Evolutionary conservation across 2,888 invertebrate species (phyloP).

Genomic region (Oxystoma pomonae): DNA sequence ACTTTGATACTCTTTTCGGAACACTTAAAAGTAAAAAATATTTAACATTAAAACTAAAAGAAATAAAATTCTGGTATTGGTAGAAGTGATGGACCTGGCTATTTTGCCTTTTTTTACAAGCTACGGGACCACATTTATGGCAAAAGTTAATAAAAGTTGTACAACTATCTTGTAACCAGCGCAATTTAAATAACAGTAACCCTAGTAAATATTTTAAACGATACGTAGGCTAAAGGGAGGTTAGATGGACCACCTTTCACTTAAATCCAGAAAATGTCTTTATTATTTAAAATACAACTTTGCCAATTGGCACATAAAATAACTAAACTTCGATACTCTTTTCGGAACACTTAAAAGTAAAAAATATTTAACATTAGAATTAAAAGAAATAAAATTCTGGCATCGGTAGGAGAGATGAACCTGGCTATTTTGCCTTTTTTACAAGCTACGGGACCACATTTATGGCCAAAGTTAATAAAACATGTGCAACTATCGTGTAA

Average conservation of each 20-base stretch:
- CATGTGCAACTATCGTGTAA: conserved; percentile 23
- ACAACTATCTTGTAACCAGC: too few species aligned
- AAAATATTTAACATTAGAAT: too few species aligned
- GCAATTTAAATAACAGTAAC: too few species aligned
- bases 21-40: too few species aligned
- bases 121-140: not conserved
- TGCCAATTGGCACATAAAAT: not conserved
- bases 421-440: conserved; percentile 2
- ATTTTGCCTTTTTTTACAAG: not conserved
- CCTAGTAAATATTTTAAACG: too few species aligned
- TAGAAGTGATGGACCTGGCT: not conserved
- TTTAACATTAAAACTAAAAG: too few species aligned
- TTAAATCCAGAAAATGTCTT: not conserved
- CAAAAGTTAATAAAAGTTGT: not conserved
- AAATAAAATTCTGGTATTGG: too few species aligned
- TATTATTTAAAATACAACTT: not conserved
- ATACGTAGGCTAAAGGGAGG: conserved; percentile 9
- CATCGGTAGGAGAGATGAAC: not conserved
- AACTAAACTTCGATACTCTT: conserved; percentile 5
- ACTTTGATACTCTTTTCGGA: too few species aligned
- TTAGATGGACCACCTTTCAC: conserved; percentile 8
- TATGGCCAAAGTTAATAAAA: conserved; percentile 19
- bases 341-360: not conserved
- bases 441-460: conserved; percentile 14
- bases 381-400: not conserved